phyloP scores from a whole-genome alignment of 2,113 vertebrate genomes.

The Dromas ardeola region DNA sequence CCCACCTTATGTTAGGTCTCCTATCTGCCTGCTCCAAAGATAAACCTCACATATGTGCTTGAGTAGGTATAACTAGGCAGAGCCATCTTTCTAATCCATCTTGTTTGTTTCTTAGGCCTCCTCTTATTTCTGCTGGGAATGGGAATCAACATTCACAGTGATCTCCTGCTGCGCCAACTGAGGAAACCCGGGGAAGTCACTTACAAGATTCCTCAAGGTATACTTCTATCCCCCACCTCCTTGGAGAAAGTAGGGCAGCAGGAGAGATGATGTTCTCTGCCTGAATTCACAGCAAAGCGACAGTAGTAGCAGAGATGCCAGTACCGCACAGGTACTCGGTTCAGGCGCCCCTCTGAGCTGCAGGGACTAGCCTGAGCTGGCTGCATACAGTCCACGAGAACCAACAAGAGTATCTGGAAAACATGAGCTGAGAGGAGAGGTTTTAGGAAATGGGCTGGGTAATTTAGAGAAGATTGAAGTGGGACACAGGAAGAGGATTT shows the following conservation, averaged over 20 bases:
- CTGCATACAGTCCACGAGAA: background rate
- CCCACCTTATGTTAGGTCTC: background rate
- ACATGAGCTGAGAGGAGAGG: background rate
- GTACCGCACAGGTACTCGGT: rapidly evolving
- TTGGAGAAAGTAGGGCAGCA: background rate
- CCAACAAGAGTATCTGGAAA: background rate
- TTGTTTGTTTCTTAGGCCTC: conserved; percentile 74
- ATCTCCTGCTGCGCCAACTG: conserved; percentile 82
- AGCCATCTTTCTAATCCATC: background rate
- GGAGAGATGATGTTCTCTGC: background rate
- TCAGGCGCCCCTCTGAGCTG: background rate
- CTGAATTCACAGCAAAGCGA: background rate
- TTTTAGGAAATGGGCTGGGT: background rate
- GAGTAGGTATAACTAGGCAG: background rate
- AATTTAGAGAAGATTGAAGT: background rate
- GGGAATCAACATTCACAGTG: conserved; percentile 93
- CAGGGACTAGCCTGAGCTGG: background rate
- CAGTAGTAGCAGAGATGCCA: background rate
- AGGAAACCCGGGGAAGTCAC: conserved; percentile 84
- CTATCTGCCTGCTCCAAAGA: background rate
- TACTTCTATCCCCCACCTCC: background rate
- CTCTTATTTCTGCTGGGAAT: conserved; percentile 86
- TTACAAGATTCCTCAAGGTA: conserved; percentile 90
- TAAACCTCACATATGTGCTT: background rate
- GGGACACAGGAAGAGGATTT: background rate